A percentile compares a stretch with the other conserved stretches of the same genome.
These are phyloP conservation scores for Tragelaphus oryx DNA, from an alignment of 2,797 vertebrate species.

Conservation along the genomic window DNA sequence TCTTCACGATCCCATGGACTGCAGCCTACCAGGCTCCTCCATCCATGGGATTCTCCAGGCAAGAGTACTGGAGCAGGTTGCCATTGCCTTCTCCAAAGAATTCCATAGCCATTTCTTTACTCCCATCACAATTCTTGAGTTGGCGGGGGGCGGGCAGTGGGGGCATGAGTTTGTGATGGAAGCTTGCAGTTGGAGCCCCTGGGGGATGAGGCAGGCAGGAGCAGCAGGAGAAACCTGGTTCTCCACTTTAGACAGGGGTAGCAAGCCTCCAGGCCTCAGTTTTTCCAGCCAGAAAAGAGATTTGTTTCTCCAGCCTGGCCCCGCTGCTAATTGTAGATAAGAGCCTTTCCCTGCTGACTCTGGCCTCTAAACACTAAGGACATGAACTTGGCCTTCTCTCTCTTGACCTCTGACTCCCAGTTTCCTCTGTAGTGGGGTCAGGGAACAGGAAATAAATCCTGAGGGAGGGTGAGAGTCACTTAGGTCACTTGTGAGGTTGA, in stretches of 20 bases:
- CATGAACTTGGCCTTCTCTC: slow-evolving; percentile 52
- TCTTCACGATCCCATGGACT: no score
- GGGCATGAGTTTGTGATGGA: fast-evolving
- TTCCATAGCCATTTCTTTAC: not conserved
- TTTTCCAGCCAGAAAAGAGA: slow-evolving; percentile 5
- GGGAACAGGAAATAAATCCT: slow-evolving; percentile 42
- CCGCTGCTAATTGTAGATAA: not conserved
- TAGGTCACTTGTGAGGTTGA: not conserved
- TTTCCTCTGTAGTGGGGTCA: slow-evolving; percentile 23
- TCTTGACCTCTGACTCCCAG: not conserved
- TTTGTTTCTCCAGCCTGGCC: not conserved
- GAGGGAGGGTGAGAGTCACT: not conserved
- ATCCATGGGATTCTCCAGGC: no score
- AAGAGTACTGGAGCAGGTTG: no score
- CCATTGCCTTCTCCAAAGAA: not conserved
- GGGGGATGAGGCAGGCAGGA: not conserved
- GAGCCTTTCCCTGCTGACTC: not conserved
- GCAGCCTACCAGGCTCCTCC: no score
- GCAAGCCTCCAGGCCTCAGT: not conserved
- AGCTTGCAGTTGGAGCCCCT: not conserved
- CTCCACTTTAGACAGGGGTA: not conserved
- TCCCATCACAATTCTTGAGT: not conserved
- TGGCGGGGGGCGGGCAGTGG: fast-evolving
- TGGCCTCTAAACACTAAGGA: not conserved
- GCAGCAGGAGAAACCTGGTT: not conserved